Evolutionary conservation across 2,888 invertebrate species (phyloP).

Genomic region (Isoperla grammatica): DNA sequence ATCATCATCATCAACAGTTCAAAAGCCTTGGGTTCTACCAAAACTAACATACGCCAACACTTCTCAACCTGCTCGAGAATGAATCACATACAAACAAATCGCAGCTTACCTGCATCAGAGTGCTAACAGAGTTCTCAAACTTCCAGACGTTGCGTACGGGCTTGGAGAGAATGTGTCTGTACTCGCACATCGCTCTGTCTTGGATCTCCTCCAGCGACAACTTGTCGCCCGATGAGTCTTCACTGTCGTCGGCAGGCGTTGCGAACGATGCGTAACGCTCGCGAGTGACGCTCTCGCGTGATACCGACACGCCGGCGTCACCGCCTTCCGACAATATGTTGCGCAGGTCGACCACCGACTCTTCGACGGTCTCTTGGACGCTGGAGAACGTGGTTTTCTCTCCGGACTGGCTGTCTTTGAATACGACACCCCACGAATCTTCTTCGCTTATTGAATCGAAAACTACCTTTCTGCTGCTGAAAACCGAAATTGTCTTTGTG

Average conservation of each 20-base stretch:
- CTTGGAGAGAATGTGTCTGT: neutral
- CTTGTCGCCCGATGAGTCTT: neutral
- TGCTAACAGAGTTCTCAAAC: no score
- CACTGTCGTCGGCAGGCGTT: neutral
- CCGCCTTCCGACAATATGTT: neutral
- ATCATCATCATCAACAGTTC: no score
- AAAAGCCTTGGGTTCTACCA: no score
- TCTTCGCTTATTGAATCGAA: conserved; percentile 13
- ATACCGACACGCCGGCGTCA: neutral
- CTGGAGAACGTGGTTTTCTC: neutral
- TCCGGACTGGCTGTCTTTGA: conserved; percentile 12
- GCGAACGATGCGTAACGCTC: neutral
- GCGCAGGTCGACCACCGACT: neutral
- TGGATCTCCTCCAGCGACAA: conserved; percentile 4
- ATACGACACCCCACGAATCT: conserved; percentile 14
- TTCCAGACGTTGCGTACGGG: no score
- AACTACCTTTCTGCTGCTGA: conserved; percentile 4
- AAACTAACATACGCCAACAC: no score
- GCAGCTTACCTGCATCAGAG: no score
- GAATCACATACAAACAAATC: no score
- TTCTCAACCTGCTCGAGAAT: no score
- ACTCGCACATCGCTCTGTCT: conserved; percentile 11
- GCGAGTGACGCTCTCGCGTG: neutral
- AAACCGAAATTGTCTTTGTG: no score
- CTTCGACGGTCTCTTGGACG: neutral